These are phyloP conservation scores for Pipistrellus pipistrellus DNA, from an alignment of 2,797 vertebrate genomes.

Conservation along the genomic window DNA sequence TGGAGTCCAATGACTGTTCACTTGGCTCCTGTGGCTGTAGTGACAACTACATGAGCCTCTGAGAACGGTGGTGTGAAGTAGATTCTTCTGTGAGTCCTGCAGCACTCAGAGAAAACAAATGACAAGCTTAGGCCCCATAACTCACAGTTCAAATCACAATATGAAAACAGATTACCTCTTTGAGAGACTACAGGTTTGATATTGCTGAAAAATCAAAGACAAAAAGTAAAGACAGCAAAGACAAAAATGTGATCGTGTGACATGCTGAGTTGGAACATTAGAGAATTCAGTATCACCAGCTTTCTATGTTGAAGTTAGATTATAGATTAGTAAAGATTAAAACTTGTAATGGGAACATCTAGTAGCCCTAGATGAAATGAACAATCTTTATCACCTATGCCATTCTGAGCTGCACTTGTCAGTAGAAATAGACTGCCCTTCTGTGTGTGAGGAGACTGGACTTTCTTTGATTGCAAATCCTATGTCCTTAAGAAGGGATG, in stretches of 20 bases:
- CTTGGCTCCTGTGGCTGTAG: background rate
- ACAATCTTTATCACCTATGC: background rate
- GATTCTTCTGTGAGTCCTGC: background rate
- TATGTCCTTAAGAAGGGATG: background rate
- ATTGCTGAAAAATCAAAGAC: background rate
- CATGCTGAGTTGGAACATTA: background rate
- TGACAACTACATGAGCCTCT: background rate
- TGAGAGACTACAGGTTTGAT: background rate
- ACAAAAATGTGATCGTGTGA: background rate
- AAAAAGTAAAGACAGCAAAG: background rate
- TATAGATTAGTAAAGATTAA: background rate
- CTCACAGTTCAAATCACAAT: background rate
- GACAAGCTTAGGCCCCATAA: background rate
- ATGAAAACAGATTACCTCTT: background rate
- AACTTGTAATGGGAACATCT: background rate
- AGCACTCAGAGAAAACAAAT: background rate
- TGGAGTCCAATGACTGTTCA: background rate
- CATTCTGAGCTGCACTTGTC: background rate
- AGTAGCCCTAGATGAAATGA: background rate
- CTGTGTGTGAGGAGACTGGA: background rate
- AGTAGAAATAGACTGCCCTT: background rate
- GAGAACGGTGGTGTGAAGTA: background rate
- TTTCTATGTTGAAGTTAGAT: background rate
- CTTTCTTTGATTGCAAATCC: constrained; percentile 1
- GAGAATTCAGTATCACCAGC: background rate